Conservation (phyloP, 2,888 invertebrate species). For the Furcula furcula region DNA sequence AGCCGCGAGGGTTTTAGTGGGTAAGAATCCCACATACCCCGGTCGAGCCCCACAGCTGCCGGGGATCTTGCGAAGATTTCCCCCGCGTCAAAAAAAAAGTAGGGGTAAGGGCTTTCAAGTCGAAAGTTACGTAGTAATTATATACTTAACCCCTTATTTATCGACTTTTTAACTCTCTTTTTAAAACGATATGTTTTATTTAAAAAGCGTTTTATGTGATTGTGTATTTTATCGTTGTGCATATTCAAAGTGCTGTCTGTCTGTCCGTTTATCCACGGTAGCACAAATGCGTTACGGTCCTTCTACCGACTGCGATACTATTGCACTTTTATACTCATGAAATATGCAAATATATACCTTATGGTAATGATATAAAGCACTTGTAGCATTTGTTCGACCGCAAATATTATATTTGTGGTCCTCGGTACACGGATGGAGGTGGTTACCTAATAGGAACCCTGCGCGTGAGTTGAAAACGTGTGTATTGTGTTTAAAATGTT, state of each 20-base stretch:
- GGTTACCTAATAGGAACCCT: slow-evolving; percentile 60
- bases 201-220: slow-evolving; percentile 33
- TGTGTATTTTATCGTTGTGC: slow-evolving; percentile 57
- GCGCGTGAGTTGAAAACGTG: slow-evolving; percentile 66
- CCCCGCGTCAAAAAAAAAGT: too few species aligned
- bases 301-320: slow-evolving; percentile 29
- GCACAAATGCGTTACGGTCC: slow-evolving; percentile 66
- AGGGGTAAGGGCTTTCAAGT: too few species aligned
- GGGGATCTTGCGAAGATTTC: too few species aligned
- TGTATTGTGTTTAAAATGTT: slow-evolving; percentile 49
- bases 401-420: slow-evolving; percentile 21
- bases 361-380: slow-evolving; percentile 1
- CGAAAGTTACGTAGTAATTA: too few species aligned
- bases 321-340: slow-evolving; percentile 8
- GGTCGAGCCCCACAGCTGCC: too few species aligned
- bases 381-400: slow-evolving; percentile 2
- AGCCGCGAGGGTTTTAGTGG: too few species aligned
- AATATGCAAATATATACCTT: slow-evolving; percentile 16
- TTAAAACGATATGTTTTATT: slow-evolving; percentile 3
- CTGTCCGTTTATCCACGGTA: slow-evolving; percentile 73
- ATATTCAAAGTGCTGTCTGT: slow-evolving; percentile 54
- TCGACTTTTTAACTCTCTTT: not conserved
- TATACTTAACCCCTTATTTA: too few species aligned
- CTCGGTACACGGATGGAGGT: slow-evolving; percentile 50
- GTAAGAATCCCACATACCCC: too few species aligned